Conservation (phyloP, 2,888 invertebrate genomes). For the Eurytoma californica region DNA sequence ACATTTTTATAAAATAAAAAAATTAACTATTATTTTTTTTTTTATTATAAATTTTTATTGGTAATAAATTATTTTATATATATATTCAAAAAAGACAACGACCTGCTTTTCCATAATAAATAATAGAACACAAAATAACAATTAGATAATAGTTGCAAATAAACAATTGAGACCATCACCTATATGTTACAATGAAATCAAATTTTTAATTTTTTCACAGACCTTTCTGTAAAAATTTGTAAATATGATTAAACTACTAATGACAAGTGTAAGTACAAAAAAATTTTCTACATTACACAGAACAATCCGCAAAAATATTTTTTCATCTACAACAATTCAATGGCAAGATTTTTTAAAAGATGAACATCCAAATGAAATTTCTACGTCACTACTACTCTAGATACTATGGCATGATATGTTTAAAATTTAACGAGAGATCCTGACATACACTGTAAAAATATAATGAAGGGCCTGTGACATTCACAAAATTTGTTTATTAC, state of each 20-base stretch:
- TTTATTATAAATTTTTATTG: slow-evolving; percentile 18
- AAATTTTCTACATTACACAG: slow-evolving; percentile 46
- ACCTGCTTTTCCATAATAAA: slow-evolving; percentile 47
- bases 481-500: slow-evolving; percentile 63
- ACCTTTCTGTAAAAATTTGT: slow-evolving; percentile 49
- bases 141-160: slow-evolving; percentile 43
- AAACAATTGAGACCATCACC: slow-evolving; percentile 54
- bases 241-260: slow-evolving; percentile 40
- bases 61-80: slow-evolving; percentile 55
- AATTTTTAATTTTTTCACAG: slow-evolving; percentile 53
- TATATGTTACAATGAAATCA: slow-evolving; percentile 59
- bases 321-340: slow-evolving; percentile 52
- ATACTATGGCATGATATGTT: slow-evolving; percentile 54
- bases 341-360: slow-evolving; percentile 55
- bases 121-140: slow-evolving; percentile 54
- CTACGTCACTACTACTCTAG: slow-evolving; percentile 50
- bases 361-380: slow-evolving; percentile 51
- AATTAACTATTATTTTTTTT: slow-evolving; percentile 48
- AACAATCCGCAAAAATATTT: slow-evolving; percentile 47
- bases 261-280: slow-evolving; percentile 45
- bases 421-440: slow-evolving; percentile 55
- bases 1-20: slow-evolving; percentile 43
- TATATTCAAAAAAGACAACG: slow-evolving; percentile 44
- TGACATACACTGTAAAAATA: slow-evolving; percentile 46
- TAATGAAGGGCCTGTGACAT: slow-evolving; percentile 57